Evolutionary conservation across 2,888 invertebrate genomes (phyloP).

Genomic region (Synergus japonicus): DNA sequence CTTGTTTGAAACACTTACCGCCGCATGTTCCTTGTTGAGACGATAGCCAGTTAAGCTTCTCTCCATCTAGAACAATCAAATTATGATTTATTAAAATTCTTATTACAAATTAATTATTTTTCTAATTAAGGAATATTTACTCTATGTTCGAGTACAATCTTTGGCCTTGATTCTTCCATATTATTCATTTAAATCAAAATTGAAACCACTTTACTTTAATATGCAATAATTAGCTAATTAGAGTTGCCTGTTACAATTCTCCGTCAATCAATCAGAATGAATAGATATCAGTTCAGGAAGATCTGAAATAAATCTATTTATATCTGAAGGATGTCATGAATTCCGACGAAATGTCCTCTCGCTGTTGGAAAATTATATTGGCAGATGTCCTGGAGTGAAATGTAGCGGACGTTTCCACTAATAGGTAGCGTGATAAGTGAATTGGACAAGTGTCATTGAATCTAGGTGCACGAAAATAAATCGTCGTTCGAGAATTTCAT

Average conservation of each 20-base stretch:
- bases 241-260: neutral
- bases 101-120: too few relatives aligned
- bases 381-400: neutral
- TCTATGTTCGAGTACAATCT: too few relatives aligned
- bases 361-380: slow-evolving; percentile 12
- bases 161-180: too few relatives aligned
- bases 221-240: too few relatives aligned
- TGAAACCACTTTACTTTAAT: neutral
- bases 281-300: neutral
- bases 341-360: neutral
- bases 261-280: neutral
- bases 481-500: neutral
- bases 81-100: too few relatives aligned
- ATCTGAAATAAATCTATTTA: neutral
- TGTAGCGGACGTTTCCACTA: neutral
- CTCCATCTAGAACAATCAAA: too few relatives aligned
- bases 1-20: too few relatives aligned
- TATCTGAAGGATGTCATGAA: neutral
- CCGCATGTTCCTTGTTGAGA: too few relatives aligned
- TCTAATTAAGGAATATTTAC: too few relatives aligned
- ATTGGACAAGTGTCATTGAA: slow-evolving; percentile 8
- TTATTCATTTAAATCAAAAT: too few relatives aligned
- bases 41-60: too few relatives aligned
- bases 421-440: neutral
- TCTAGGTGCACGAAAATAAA: neutral